Evolutionary conservation across 2,113 vertebrate genomes (phyloP), one percentile per base, ranked within the genome.

Genomic region (Serilophus lunatus): DNA sequence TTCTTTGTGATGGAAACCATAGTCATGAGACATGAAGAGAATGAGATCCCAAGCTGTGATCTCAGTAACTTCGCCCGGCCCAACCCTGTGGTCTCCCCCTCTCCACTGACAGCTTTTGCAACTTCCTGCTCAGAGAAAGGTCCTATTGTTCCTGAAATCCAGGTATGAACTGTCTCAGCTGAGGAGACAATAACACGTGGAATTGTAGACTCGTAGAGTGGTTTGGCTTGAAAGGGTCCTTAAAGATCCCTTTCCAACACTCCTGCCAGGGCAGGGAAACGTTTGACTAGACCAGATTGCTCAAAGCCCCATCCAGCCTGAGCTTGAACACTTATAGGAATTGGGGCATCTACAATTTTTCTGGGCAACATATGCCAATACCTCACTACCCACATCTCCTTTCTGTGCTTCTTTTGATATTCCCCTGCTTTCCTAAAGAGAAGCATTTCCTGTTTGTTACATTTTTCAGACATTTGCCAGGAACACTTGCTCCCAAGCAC

Each of bases 1-100:
- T 99, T 99, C 97, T 99, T 99, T 6, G 99, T 99, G 97, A 99
- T 99, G 99, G 99, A 99, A 90, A 99, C 99, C 95, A 98, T 99
- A 33, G 91, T 99, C 86, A 99, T 99, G 99, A 98, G 99, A n/a
- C 99, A 99, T 0, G 99, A 99, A 95, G 99, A 99, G 96, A 99
- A 99, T 2, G 99, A 99, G 95, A 99, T 99, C 82, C 99, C 99
- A 13, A 99, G 99, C 98, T 99, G 99, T 59, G 99, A 99, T 97
- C 98, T 99, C 90, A 99, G 99, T 98, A 99, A 98, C 97, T 99
- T 99, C 1, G 98, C 98, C 88, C 97, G 99, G n/a, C 99, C 99
- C 69, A 98, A 98, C 89, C 99, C 99, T 0, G 82, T 99, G 12
- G 98, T 99, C 63, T 98, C 99, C 5, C 99, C 99, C 0, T 99